Evolutionary conservation across 2,888 invertebrate species (phyloP).

Genomic region (Plagiodera versicolora): DNA sequence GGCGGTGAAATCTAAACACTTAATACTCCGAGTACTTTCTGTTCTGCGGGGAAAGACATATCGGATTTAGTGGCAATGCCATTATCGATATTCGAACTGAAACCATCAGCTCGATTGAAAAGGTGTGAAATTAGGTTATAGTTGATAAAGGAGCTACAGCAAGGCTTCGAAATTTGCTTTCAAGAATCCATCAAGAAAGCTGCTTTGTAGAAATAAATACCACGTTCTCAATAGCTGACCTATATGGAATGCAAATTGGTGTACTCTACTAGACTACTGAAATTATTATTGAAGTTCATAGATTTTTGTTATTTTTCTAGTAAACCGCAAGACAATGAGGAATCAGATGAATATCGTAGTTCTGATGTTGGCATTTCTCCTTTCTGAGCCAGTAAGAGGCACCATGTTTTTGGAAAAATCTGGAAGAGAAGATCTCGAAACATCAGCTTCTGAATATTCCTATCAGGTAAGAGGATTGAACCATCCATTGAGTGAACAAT

Average conservation of each 20-base stretch:
- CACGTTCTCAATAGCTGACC: too few species aligned
- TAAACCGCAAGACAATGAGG: slow-evolving; percentile 12
- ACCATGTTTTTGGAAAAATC: slow-evolving; percentile 17
- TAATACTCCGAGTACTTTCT: too few species aligned
- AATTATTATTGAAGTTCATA: too few species aligned
- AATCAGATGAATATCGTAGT: slow-evolving; percentile 1
- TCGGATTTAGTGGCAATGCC: too few species aligned
- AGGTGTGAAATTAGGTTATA: too few species aligned
- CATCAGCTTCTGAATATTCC: slow-evolving; percentile 24
- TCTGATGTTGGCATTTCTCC: slow-evolving; percentile 8
- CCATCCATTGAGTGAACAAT: too few species aligned
- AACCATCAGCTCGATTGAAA: too few species aligned
- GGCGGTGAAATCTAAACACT: too few species aligned
- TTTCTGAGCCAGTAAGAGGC: slow-evolving; percentile 13
- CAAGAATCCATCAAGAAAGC: neutral
- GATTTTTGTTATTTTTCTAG: slow-evolving; percentile 7
- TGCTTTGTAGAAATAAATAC: neutral
- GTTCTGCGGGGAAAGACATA: too few species aligned
- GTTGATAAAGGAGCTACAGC: neutral
- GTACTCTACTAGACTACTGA: too few species aligned
- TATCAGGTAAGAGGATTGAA: slow-evolving; percentile 26
- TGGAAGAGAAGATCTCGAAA: slow-evolving; percentile 21
- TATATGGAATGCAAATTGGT: too few species aligned
- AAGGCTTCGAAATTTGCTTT: neutral
- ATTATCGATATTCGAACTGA: too few species aligned